phyloP scores from a whole-genome alignment of 2,888 invertebrate genomes.

The Drosophila vallismaia region DNA sequence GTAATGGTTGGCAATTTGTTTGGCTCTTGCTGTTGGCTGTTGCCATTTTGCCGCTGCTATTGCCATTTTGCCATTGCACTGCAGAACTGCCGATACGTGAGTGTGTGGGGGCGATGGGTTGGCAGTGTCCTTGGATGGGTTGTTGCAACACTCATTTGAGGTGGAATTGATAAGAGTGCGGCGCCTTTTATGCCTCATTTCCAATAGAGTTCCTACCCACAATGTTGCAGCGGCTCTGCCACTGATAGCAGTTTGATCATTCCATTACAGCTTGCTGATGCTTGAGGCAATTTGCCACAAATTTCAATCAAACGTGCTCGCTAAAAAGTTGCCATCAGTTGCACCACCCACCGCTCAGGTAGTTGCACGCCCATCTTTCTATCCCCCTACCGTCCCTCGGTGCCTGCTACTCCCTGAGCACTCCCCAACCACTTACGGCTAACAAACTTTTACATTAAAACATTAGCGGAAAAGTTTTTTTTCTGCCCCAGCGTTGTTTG shows the following conservation, averaged over 20 bases:
- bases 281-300: constrained; percentile 73
- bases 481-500: constrained; percentile 46
- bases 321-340: constrained; percentile 70
- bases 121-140: constrained; percentile 9
- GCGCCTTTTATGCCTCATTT: constrained; percentile 55
- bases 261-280: constrained; percentile 53
- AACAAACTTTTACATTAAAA: constrained; percentile 80
- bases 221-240: constrained; percentile 15
- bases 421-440: constrained; percentile 32
- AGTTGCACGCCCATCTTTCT: constrained; percentile 7
- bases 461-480: constrained; percentile 72
- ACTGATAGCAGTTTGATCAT: constrained; percentile 57
- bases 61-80: constrained; percentile 41
- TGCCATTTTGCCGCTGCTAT: constrained; percentile 22
- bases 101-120: constrained; percentile 7
- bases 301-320: constrained; percentile 79
- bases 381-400: not conserved
- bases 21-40: constrained; percentile 51
- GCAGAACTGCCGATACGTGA: constrained; percentile 53
- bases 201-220: constrained; percentile 28
- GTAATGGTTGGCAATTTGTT: constrained; percentile 78
- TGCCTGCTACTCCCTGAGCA: not conserved
- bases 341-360: constrained; percentile 49
- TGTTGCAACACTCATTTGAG: constrained; percentile 39
- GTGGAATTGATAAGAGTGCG: constrained; percentile 45